Evolutionary conservation across 2,797 vertebrate genomes (phyloP).

Genomic region (Parotocinclus haroldoi): DNA sequence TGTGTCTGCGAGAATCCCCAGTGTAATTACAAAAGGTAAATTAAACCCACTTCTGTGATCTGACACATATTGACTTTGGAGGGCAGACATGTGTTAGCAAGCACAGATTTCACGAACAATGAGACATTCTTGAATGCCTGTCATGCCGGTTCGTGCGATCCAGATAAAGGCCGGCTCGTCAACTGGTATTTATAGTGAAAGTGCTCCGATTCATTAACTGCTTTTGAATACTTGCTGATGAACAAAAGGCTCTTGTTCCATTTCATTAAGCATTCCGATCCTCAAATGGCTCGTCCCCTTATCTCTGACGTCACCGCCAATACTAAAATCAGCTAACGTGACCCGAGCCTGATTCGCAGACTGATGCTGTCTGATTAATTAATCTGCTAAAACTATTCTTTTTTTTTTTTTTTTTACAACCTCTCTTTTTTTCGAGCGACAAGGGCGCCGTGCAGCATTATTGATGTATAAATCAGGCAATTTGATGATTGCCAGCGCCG

Average conservation of each 20-base stretch:
- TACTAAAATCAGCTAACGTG: conserved; percentile 38
- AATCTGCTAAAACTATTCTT: conserved; percentile 74
- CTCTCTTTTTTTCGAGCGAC: conserved; percentile 43
- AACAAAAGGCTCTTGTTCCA: too few relatives aligned
- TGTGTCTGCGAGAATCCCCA: conserved; percentile 44
- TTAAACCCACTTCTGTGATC: conserved; percentile 43
- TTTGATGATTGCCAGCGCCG: conserved; percentile 64
- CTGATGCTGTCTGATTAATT: conserved; percentile 64
- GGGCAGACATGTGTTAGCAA: conserved; percentile 49
- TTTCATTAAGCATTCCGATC: too few relatives aligned
- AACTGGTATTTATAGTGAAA: neutral
- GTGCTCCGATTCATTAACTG: too few relatives aligned
- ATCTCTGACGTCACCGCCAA: conserved; percentile 39
- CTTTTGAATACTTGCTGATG: too few relatives aligned
- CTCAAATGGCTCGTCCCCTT: too few relatives aligned
- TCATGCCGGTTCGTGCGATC: conserved; percentile 3
- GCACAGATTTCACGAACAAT: conserved; percentile 41
- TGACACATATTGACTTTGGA: conserved; percentile 49
- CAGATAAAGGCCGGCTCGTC: neutral
- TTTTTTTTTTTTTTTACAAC: conserved; percentile 65
- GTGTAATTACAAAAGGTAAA: conserved; percentile 50
- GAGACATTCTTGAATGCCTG: conserved; percentile 12
- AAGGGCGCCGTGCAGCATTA: conserved; percentile 61
- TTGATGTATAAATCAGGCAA: conserved; percentile 72
- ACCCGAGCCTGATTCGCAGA: conserved; percentile 45